Evolutionary conservation across 1,140 invertebrate genomes (phyloP).

Genomic region (Leptopilina boulardi): DNA sequence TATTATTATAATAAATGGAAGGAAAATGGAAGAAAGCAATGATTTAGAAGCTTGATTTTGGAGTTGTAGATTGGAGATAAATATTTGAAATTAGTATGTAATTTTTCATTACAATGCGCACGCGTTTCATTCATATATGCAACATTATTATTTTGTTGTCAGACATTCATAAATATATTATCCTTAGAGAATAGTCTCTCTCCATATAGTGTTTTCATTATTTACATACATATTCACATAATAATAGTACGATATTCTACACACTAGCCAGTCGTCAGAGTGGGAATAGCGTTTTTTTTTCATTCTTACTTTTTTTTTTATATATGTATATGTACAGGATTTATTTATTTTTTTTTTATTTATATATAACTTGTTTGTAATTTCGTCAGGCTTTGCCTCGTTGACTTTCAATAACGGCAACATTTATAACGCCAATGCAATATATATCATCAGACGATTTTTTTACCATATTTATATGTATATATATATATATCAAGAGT

Average conservation of each 20-base stretch:
- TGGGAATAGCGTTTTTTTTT: not conserved
- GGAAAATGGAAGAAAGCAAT: not conserved
- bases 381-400: not conserved
- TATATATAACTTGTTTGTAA: not conserved
- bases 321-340: conserved; percentile 2
- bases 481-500: not conserved
- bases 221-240: conserved; percentile 29
- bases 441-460: conserved; percentile 11
- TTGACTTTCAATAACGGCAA: not conserved
- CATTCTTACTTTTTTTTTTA: not conserved
- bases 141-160: not conserved
- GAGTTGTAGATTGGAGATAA: not conserved
- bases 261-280: conserved; percentile 15
- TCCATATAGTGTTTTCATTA: conserved; percentile 10
- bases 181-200: not conserved
- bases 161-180: not conserved
- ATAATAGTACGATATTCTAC: not conserved
- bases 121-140: not conserved
- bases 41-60: not conserved
- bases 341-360: not conserved
- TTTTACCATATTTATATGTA: too few species aligned
- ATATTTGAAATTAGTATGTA: conserved; percentile 17
- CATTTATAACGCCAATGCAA: conserved; percentile 17
- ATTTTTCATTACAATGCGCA: not conserved
- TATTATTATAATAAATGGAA: too few species aligned